Conservation (phyloP, 2,797 vertebrate species). For the Phoxinus dragarum region DNA sequence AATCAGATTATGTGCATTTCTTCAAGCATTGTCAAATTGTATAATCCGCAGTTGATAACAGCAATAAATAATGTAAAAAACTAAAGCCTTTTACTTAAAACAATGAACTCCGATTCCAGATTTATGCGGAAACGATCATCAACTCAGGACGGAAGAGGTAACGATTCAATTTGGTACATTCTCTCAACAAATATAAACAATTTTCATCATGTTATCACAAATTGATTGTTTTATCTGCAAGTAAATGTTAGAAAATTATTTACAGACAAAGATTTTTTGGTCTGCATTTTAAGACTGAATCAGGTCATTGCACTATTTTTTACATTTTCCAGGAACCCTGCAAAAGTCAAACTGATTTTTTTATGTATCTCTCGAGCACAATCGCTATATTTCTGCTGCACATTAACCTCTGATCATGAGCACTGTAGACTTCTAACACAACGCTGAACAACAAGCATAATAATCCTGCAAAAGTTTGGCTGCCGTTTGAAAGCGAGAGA, state of each 20-base stretch:
- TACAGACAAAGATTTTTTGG: background rate
- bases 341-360: background rate
- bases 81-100: background rate
- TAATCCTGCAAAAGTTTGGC: background rate
- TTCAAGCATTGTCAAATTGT: background rate
- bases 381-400: background rate
- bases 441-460: conserved; percentile 10
- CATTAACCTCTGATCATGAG: conserved; percentile 10
- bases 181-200: background rate
- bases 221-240: conserved; percentile 25
- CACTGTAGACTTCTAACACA: conserved; percentile 20
- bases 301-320: background rate
- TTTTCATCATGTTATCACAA: background rate
- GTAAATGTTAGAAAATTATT: background rate
- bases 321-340: background rate
- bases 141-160: background rate
- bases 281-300: conserved; percentile 14
- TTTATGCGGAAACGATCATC: background rate
- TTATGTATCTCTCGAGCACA: background rate
- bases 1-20: conserved; percentile 18
- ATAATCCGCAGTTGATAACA: conserved; percentile 8
- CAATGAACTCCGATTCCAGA: conserved; percentile 4
- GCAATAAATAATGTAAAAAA: conserved; percentile 44
- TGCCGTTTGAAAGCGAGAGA: background rate
- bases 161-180: background rate